Percentiles rank a stretch among this genome's conserved stretches.
Evolutionary conservation across 1,140 invertebrate genomes (phyloP).

Genomic region (Eriosoma lanigerum): DNA sequence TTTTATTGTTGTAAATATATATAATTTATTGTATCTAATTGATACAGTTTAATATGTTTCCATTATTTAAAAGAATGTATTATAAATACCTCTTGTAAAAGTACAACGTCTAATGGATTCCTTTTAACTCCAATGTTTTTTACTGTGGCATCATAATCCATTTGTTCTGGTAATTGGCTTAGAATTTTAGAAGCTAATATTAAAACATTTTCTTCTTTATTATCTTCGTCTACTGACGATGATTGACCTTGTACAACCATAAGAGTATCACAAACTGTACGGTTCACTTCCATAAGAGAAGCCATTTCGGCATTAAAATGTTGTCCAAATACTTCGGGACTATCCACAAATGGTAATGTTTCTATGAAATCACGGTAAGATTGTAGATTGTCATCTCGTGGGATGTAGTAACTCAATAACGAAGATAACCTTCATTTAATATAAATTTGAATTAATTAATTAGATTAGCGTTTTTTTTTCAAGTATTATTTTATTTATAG

Average conservation of each 20-base stretch:
- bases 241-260: slow-evolving; percentile 76
- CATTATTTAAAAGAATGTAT: not conserved
- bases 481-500: not conserved
- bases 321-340: slow-evolving; percentile 83
- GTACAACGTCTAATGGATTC: slow-evolving; percentile 75
- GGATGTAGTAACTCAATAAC: slow-evolving; percentile 75
- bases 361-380: slow-evolving; percentile 69
- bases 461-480: not conserved
- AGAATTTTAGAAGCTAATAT: slow-evolving; percentile 72
- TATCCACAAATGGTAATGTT: slow-evolving; percentile 72
- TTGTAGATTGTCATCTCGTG: slow-evolving; percentile 75
- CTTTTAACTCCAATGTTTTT: slow-evolving; percentile 71
- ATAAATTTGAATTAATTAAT: not conserved
- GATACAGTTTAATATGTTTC: not conserved
- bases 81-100: slow-evolving; percentile 74
- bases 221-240: slow-evolving; percentile 60
- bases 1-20: not conserved
- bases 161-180: slow-evolving; percentile 68
- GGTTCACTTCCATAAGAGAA: slow-evolving; percentile 75
- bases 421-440: slow-evolving; percentile 54
- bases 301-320: slow-evolving; percentile 91
- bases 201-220: slow-evolving; percentile 73
- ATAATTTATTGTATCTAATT: not conserved
- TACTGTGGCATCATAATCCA: slow-evolving; percentile 75
- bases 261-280: slow-evolving; percentile 76